Percentiles rank a stretch among this genome's conserved stretches.
Evolutionary conservation across 2,113 vertebrate species (phyloP).

Genomic region (Boulengeromyrus knoepffleri): DNA sequence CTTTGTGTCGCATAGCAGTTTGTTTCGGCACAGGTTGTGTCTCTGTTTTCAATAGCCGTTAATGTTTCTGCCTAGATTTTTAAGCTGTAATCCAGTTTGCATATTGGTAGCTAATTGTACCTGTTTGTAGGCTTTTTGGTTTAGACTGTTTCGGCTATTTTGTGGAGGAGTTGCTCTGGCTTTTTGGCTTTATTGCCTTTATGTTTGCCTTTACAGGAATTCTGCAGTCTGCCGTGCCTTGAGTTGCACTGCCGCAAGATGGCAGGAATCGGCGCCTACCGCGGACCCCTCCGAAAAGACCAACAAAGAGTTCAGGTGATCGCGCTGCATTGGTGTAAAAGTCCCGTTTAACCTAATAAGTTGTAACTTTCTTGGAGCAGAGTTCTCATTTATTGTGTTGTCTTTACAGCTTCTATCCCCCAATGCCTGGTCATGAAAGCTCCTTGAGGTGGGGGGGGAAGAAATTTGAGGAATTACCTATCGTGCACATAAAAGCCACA

Average conservation of each 20-base stretch:
- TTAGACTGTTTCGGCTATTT: background rate
- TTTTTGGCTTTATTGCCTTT: background rate
- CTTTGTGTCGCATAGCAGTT: background rate
- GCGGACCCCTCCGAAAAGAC: background rate
- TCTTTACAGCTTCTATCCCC: constrained; percentile 62
- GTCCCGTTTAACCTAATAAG: background rate
- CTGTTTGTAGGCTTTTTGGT: background rate
- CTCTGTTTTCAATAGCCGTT: background rate
- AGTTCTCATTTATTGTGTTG: constrained; percentile 1
- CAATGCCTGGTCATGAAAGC: constrained; percentile 66
- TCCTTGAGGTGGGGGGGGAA: constrained; percentile 74
- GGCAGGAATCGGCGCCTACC: constrained; percentile 30
- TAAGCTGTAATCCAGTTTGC: background rate
- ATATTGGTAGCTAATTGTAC: background rate
- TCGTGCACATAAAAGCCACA: constrained; percentile 84
- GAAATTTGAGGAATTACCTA: constrained; percentile 78
- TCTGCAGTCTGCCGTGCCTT: constrained; percentile 34
- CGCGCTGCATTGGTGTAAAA: background rate
- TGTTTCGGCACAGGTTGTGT: background rate
- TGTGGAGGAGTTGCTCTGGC: background rate
- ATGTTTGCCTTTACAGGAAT: constrained; percentile 24
- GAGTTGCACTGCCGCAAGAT: constrained; percentile 32
- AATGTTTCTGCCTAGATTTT: background rate
- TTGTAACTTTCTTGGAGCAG: background rate
- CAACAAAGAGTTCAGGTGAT: constrained; percentile 51